Evolutionary conservation across 2,888 invertebrate genomes (phyloP).

Genomic region (Hirtodrosophila confusa): DNA sequence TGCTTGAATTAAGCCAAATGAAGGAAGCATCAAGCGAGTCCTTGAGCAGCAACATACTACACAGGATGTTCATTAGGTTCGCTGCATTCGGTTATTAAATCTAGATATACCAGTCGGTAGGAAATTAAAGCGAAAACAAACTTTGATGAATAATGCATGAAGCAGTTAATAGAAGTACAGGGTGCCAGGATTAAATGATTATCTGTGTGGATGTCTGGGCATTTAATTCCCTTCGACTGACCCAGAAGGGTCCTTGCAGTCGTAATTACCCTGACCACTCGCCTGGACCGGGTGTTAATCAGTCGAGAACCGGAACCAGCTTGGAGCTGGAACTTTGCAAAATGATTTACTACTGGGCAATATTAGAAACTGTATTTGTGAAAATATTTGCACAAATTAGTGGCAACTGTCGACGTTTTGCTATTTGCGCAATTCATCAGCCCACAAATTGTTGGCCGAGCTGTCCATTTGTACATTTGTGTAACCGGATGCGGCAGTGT

Average conservation of each 20-base stretch:
- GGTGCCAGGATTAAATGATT: slow-evolving; percentile 70
- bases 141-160: slow-evolving; percentile 74
- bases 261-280: slow-evolving; percentile 60
- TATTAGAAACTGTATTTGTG: slow-evolving; percentile 34
- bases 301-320: slow-evolving; percentile 27
- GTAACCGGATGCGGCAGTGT: slow-evolving; percentile 67
- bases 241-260: slow-evolving; percentile 9
- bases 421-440: slow-evolving; percentile 74
- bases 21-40: slow-evolving; percentile 17
- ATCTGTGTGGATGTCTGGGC: slow-evolving; percentile 35
- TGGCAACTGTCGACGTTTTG: slow-evolving; percentile 26
- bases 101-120: slow-evolving; percentile 46
- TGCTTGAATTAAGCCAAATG: slow-evolving; percentile 70
- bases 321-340: slow-evolving; percentile 12
- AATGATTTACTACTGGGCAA: slow-evolving; percentile 50
- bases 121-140: slow-evolving; percentile 36
- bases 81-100: slow-evolving; percentile 73
- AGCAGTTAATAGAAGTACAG: slow-evolving; percentile 52
- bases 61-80: slow-evolving; percentile 79
- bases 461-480: slow-evolving; percentile 12
- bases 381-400: slow-evolving; percentile 59
- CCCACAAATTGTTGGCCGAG: slow-evolving; percentile 61
- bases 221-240: slow-evolving; percentile 47
- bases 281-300: slow-evolving; percentile 38
- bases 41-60: slow-evolving; percentile 4